These are phyloP conservation scores for Diarsia dahlii DNA, from an alignment of 2,888 invertebrate species.

Conservation along the genomic window DNA sequence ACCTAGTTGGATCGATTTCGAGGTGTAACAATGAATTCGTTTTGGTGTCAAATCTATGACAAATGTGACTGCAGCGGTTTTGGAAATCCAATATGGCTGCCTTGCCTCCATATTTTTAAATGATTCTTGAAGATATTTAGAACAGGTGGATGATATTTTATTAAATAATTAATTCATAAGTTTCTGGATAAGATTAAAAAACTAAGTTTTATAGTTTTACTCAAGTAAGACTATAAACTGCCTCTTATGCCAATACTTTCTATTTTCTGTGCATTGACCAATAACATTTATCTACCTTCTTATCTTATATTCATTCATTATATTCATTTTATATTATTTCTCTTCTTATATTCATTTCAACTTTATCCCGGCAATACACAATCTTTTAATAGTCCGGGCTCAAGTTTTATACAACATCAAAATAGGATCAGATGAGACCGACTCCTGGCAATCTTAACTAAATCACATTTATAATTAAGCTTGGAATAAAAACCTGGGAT, in stretches of 20 bases:
- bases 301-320: too few species aligned
- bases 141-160: neutral
- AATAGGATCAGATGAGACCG: constrained; percentile 5
- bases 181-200: neutral
- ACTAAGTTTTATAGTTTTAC: neutral
- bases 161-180: neutral
- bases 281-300: constrained; percentile 15
- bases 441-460: constrained; percentile 35
- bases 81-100: constrained; percentile 38
- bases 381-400: constrained; percentile 36
- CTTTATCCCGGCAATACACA: constrained; percentile 6
- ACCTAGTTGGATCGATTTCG: neutral
- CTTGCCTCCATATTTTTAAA: neutral
- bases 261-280: constrained; percentile 14
- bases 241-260: constrained; percentile 21
- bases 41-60: constrained; percentile 36
- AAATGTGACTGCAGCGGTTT: constrained; percentile 18
- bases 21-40: constrained; percentile 43
- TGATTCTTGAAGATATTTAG: too few species aligned
- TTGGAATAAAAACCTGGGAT: constrained; percentile 59
- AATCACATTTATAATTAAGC: constrained; percentile 46
- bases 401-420: constrained; percentile 32
- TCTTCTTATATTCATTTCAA: constrained; percentile 28
- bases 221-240: neutral
- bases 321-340: too few species aligned